Evolutionary conservation across 2,113 vertebrate species (phyloP), one percentile per base, ranked within the genome.

Genomic region (Cyprinodon tularosa): DNA sequence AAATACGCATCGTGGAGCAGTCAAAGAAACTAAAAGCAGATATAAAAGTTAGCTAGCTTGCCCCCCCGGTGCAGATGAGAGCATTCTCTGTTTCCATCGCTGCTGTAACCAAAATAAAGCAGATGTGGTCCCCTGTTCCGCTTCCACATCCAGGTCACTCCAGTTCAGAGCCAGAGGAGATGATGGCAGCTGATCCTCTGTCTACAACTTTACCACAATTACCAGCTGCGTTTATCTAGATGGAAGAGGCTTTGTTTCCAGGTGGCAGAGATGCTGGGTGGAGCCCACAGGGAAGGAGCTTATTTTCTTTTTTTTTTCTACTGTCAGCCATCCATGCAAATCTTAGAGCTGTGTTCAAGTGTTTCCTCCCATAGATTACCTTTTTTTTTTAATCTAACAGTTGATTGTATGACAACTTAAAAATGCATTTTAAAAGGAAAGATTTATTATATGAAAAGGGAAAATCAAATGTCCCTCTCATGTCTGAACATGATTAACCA

Each of bases 81-180:
- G 53, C 84, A 78, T 74, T 73, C 76, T 71, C 72, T 39, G 66
- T 79, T 74, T 71, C 15, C 75, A 77, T 81, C 48, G 60, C 63
- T 11, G 38, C 60, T 74, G 76, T 59, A 36, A 14, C 61, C 37
- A 85, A 87, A 85, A 81, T 59, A 86, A 76, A 78, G n/a, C 62
- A 90, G 60, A 60, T 39, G 42, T 88, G 88, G 90, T 90, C n/a
- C 89, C 77, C 72, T 73, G 74, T 68, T 81, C 81, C 67, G 39
- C 63, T 79, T 86, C 86, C 78, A 91, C 86, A 91, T 92, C 90
- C 92, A 92, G 88, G 91, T 91, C 87, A 87, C 45, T 76, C 22
- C 68, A 72, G 75, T 71, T 39, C 75, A 66, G 36, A 39, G 70
- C 60, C 80, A 50, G 45, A 76, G 42, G 20, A 50, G 68, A 57